These are phyloP conservation scores for Micropoecilia bifurca DNA, from an alignment of 2,797 vertebrate species.

Conservation along the genomic window DNA sequence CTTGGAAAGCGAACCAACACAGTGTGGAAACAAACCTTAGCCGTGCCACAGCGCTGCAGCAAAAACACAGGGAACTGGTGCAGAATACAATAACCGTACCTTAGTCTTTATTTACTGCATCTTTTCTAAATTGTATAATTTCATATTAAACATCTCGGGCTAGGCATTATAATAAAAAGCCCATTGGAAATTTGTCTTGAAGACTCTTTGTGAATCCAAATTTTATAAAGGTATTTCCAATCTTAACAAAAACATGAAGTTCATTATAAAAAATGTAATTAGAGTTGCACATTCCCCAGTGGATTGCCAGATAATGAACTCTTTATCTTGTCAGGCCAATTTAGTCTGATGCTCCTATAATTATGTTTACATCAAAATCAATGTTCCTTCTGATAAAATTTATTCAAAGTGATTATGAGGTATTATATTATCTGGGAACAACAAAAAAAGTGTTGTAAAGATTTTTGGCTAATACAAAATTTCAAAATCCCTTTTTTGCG, in stretches of 20 bases:
- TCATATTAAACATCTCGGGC: conserved; percentile 5
- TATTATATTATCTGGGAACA: conserved; percentile 28
- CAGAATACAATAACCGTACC: neutral
- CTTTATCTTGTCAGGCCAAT: conserved; percentile 80
- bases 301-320: conserved; percentile 85
- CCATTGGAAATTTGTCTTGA: conserved; percentile 46
- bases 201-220: conserved; percentile 66
- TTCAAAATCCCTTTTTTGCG: neutral
- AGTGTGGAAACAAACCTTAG: neutral
- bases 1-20: neutral
- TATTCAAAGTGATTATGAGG: conserved; percentile 37
- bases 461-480: neutral
- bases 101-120: neutral
- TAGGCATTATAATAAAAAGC: conserved; percentile 34
- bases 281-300: conserved; percentile 82
- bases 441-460: conserved; percentile 9
- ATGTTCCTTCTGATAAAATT: conserved; percentile 75
- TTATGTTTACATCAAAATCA: conserved; percentile 84
- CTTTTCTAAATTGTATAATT: conserved; percentile 33
- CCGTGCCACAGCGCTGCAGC: no score
- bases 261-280: conserved; percentile 86
- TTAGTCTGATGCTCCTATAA: conserved; percentile 77
- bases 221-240: conserved; percentile 78
- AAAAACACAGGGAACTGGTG: neutral
- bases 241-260: conserved; percentile 79